Conservation (phyloP, 2,113 vertebrate genomes). For the Urocitellus parryii region DNA sequence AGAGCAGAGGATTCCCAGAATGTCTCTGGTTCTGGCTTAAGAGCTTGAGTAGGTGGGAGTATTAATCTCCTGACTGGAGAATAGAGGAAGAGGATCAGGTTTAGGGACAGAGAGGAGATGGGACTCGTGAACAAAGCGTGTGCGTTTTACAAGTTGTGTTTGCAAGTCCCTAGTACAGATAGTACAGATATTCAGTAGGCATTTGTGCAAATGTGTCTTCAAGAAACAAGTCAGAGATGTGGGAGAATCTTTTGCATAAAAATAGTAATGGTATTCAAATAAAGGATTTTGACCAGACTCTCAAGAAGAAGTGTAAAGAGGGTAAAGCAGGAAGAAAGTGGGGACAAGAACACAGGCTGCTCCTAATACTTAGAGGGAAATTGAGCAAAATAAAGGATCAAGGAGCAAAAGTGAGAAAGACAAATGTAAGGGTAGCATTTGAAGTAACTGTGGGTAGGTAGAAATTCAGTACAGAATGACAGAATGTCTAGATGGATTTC, state of each 20-base stretch:
- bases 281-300: background rate
- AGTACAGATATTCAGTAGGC: background rate
- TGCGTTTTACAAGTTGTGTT: background rate
- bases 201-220: background rate
- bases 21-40: background rate
- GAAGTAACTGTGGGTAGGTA: background rate
- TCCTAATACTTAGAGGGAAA: background rate
- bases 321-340: background rate
- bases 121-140: background rate
- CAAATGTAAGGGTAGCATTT: background rate
- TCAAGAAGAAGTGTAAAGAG: background rate
- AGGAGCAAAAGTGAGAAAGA: background rate
- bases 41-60: background rate
- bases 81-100: background rate
- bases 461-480: background rate
- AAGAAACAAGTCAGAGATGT: background rate
- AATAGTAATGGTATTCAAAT: background rate
- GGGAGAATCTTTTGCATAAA: background rate
- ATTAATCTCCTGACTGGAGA: background rate
- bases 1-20: background rate
- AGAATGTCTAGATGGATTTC: background rate
- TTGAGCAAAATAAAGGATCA: background rate
- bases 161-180: background rate
- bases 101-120: background rate
- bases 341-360: rapidly evolving